These are phyloP conservation scores for Stenolophus ochropezus DNA, from an alignment of 2,888 invertebrate species.

Conservation along the genomic window DNA sequence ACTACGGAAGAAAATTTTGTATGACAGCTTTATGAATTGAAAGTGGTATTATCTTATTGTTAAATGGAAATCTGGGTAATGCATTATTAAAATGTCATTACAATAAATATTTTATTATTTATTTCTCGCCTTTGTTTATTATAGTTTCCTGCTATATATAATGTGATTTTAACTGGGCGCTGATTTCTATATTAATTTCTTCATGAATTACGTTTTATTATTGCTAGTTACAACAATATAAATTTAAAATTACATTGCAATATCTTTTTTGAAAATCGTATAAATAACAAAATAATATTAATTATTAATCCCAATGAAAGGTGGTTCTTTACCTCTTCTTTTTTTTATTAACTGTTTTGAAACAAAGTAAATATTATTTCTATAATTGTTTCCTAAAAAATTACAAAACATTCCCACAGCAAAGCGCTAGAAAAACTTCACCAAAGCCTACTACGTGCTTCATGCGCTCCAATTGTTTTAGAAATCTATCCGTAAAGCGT, in stretches of 20 bases:
- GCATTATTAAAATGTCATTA: background rate
- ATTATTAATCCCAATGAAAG: no score
- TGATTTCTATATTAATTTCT: background rate
- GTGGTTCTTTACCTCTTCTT: no score
- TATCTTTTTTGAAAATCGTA: no score
- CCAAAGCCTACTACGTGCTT: conserved; percentile 1
- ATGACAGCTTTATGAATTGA: background rate
- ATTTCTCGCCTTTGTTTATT: background rate
- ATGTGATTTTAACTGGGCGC: background rate
- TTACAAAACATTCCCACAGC: background rate
- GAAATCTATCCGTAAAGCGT: conserved; percentile 8
- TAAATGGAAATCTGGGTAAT: background rate
- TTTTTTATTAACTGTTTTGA: no score
- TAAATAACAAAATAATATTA: no score
- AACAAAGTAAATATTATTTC: no score
- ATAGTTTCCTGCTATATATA: background rate
- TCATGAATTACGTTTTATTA: no score
- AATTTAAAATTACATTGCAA: no score
- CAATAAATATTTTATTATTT: background rate
- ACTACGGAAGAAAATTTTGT: background rate
- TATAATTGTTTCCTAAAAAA: background rate
- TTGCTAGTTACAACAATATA: no score
- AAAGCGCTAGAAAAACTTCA: background rate
- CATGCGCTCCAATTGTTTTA: conserved; percentile 32
- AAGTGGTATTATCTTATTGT: background rate